Conservation (phyloP, 2,888 invertebrate genomes). For the Hirtodrosophila duncani region DNA sequence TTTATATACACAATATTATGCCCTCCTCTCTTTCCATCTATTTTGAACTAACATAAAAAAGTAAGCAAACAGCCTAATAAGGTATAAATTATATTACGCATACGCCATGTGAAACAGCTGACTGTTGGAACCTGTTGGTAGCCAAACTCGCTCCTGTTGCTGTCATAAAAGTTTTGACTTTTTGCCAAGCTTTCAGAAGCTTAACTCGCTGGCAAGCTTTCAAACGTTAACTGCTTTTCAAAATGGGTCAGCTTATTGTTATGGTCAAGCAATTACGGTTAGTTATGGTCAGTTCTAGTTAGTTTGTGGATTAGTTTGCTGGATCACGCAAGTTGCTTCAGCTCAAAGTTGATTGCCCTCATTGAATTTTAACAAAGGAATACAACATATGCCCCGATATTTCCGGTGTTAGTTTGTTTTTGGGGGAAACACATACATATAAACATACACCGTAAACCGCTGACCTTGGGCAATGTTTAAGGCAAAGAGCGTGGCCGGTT, state of each 20-base stretch:
- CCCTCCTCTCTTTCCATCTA: no score
- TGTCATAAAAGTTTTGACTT: conserved; percentile 12
- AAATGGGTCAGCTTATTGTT: conserved; percentile 27
- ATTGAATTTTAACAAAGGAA: conserved; percentile 10
- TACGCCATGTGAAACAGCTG: conserved; percentile 20
- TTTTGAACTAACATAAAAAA: no score
- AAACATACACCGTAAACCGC: no score
- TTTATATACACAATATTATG: no score
- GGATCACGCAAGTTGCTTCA: conserved; percentile 30
- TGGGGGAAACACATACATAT: no score
- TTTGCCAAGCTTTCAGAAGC: conserved; percentile 14
- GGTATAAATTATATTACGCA: no score
- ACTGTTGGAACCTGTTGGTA: conserved; percentile 6
- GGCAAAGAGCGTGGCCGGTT: conserved; percentile 21
- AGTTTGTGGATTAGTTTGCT: conserved; percentile 18
- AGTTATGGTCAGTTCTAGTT: conserved; percentile 44
- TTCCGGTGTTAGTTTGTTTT: conserved; percentile 12
- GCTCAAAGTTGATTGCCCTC: conserved; percentile 38
- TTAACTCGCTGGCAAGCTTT: conserved; percentile 17
- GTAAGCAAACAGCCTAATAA: no score
- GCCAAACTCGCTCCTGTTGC: conserved; percentile 19
- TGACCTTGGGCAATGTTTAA: conserved; percentile 33
- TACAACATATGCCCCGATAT: background rate
- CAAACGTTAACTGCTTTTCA: conserved; percentile 17
- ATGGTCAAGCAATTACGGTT: conserved; percentile 39